Conservation (phyloP, 2,888 invertebrate genomes). For the Muscina levida region DNA sequence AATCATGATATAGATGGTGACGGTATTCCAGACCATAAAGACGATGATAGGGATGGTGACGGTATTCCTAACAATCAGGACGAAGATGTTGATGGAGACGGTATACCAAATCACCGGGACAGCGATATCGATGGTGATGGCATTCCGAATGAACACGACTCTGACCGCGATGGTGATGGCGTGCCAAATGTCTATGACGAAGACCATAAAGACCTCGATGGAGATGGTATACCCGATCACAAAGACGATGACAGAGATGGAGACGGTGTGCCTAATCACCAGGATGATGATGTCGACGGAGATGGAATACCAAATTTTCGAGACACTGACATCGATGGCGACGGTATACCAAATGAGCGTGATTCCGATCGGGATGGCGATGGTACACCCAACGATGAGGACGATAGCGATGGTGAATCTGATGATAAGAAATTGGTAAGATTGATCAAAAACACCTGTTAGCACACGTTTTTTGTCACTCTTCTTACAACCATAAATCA, state of each 20-base stretch:
- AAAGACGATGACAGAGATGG: conserved; percentile 67
- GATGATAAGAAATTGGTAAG: conserved; percentile 69
- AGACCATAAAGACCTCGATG: conserved; percentile 67
- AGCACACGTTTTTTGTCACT: conserved; percentile 70
- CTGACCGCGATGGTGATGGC: conserved; percentile 74
- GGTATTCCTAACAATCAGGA: conserved; percentile 68
- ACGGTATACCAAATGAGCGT: conserved; percentile 77
- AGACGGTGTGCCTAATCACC: conserved; percentile 67
- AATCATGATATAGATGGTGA: conserved; percentile 68
- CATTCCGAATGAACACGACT: conserved; percentile 71
- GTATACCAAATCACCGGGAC: conserved; percentile 73
- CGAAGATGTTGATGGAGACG: conserved; percentile 70
- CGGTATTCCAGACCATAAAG: conserved; percentile 73
- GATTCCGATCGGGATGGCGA: conserved; percentile 72
- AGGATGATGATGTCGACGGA: conserved; percentile 68
- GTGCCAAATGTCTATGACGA: conserved; percentile 76
- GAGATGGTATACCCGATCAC: conserved; percentile 66
- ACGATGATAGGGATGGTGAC: conserved; percentile 68
- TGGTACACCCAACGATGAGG: conserved; percentile 73
- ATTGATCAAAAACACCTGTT: conserved; percentile 23
- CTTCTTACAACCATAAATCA: conserved; percentile 71
- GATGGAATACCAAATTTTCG: conserved; percentile 68
- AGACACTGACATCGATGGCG: conserved; percentile 73
- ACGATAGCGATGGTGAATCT: conserved; percentile 72
- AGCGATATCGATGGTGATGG: conserved; percentile 73